Base-by-base conservation (phyloP, 1,140 invertebrate species). In the Littorina saxatilis region DNA sequence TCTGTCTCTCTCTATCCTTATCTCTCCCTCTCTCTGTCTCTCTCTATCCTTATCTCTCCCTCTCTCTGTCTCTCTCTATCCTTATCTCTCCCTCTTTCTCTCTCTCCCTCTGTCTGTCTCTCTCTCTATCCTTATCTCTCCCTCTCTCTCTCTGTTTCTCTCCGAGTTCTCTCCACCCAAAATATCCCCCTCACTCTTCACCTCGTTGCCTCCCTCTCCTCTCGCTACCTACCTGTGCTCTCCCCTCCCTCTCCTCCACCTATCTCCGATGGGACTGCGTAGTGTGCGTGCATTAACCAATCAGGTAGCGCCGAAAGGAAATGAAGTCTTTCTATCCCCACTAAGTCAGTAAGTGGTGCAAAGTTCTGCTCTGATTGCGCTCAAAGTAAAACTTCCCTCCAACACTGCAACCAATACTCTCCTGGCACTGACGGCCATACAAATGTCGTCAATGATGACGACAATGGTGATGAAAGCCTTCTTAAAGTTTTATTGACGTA, bases 401-500 rank as follows among this genome's bases (percentile, higher is more conserved):
- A n/a, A n/a, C n/a, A n/a, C n/a, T n/a, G n/a, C n/a, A 9, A 17
- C 43, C 43, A 9, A 47, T 47, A n/a, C 43, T 47, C 43, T 47
- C 5, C 23, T 55, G 27, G 35, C 27, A 11, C 1, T 35, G 13
- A 72, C 37, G 27, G 27, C 35, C 11, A 47, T 20, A 23, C 32
- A 20, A 27, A 72, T 29, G 23, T 17, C 29, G 32, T 47, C n/a
- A 52, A 52, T 23, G 32, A 52, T 29, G n/a, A 23, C 32, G 35
- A 74, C 35, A 29, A 47, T 32, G 9, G 47, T 37, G 27, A 80
- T 80, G 58, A 79, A 37, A 79, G 20, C 20, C 3, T 66, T 5
- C 17, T 17, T 17, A 47, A 17, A 5, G 43, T 47, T 9, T 47
- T 5, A 47, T 47, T 47, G 7, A 5, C 5, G 5, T 47, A 47